phyloP scores from a whole-genome alignment of 1,140 invertebrate species.

The Pristionchus pacificus region DNA sequence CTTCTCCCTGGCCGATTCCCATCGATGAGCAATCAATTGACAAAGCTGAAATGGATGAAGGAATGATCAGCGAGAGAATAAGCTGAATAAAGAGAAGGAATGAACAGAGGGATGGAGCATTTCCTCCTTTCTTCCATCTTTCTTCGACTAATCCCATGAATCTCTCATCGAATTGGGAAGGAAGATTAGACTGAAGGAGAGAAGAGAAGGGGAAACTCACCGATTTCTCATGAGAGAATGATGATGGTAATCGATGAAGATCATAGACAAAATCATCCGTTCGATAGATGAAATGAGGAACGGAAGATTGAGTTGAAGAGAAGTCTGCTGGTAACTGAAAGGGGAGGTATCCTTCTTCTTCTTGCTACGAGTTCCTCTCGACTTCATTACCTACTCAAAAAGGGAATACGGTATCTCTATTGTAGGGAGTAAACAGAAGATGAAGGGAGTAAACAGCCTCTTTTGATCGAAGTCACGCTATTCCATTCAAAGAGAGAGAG shows the following conservation, averaged over 20 bases:
- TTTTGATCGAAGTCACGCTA: no score
- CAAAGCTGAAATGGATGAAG: constrained; percentile 36
- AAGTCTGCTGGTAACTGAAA: constrained; percentile 30
- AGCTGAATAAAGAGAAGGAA: no score
- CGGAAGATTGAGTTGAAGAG: constrained; percentile 20
- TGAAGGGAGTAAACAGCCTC: no score
- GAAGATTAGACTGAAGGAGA: no score
- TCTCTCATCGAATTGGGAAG: no score
- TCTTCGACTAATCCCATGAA: background rate
- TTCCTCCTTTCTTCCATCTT: background rate
- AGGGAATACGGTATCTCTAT: no score
- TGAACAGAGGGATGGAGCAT: no score
- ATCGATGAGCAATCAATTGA: constrained; percentile 41
- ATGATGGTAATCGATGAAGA: background rate
- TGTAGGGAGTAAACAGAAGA: no score
- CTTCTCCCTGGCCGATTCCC: constrained; percentile 43
- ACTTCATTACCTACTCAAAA: no score
- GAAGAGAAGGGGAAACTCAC: background rate
- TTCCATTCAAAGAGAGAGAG: no score
- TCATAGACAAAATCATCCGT: constrained; percentile 26
- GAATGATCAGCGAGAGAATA: background rate
- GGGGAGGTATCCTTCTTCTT: background rate
- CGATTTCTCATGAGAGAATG: background rate
- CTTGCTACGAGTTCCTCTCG: no score
- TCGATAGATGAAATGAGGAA: constrained; percentile 19